Base-by-base conservation (phyloP, 2,888 invertebrate species). In the Syrista parreyssii region DNA sequence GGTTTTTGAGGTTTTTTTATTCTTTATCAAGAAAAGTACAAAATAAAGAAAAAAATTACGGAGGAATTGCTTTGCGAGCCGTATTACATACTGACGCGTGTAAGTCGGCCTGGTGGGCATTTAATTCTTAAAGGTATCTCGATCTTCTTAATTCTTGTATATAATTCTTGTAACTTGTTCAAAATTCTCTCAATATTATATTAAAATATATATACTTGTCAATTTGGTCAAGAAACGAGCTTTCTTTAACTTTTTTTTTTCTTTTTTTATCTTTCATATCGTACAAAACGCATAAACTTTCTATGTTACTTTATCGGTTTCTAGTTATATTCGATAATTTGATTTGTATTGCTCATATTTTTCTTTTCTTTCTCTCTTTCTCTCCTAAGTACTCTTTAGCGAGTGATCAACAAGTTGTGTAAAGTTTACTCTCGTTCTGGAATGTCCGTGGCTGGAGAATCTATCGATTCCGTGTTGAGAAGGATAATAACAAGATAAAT, bases 111-210 rank as follows among this genome's bases (percentile, higher is more conserved):
- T 23, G 40, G 40, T 55, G 40, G 40, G 71, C 71, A 74, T 55
- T 12, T 6, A n/a, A 23, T 9, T 36, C 23, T 15, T 68, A 74
- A 69, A 32, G 35, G 68, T 72, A 73, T 76, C 31, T 73, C 72
- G 69, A 77, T n/a, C 74, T 40, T 75, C 76, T 68, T 68, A 75
- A 78, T 78, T 78, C 78, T 78, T 78, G 78, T 78, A 78, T 78
- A 78, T 78, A 78, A n/a, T n/a, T n/a, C n/a, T n/a, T 78, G 55
- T 55, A 78, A 72, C 78, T 75, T 75, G 78, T 78, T 75, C 68
- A 75, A 78, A 35, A 74, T 75, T 78, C 72, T 72, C 72, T 40
- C 30, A 23, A 33, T n/a, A 75, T 78, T 33, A 75, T 23, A 74
- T 36, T 77, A 77, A 75, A 75, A 73, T 35, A 73, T 40, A 77